These are phyloP conservation scores for Aricia agestis DNA, from an alignment of 1,140 invertebrate species.

Conservation along the genomic window DNA sequence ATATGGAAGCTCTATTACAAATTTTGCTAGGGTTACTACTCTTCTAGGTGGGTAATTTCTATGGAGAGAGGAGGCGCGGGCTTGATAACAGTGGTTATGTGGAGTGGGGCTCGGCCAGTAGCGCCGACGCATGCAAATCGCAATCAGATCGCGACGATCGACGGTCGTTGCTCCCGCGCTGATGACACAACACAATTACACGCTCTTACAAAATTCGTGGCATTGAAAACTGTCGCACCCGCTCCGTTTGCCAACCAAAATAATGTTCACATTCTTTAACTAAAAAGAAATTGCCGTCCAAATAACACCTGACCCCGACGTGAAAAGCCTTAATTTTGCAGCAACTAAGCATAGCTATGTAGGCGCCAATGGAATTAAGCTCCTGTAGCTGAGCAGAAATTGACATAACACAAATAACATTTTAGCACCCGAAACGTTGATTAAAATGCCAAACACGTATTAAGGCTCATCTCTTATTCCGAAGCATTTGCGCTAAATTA, in stretches of 20 bases:
- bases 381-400: background rate
- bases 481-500: background rate
- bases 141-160: slow-evolving; percentile 68
- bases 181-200: slow-evolving; percentile 14
- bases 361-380: background rate
- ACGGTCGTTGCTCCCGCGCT: slow-evolving; percentile 50
- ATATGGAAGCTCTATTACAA: too few species aligned
- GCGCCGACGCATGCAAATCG: slow-evolving; percentile 63
- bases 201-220: slow-evolving; percentile 11
- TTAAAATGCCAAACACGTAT: slow-evolving; percentile 5
- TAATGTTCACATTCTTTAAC: background rate
- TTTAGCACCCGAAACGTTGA: background rate
- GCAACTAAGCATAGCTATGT: too few species aligned
- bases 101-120: slow-evolving; percentile 23
- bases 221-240: slow-evolving; percentile 30
- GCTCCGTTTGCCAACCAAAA: slow-evolving; percentile 21
- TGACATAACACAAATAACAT: slow-evolving; percentile 8
- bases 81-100: slow-evolving; percentile 16
- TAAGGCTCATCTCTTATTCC: slow-evolving; percentile 9
- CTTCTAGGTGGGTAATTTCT: too few species aligned
- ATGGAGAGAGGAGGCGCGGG: too few species aligned
- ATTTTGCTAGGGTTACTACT: too few species aligned
- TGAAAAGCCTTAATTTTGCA: too few species aligned
- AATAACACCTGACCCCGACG: too few species aligned
- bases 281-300: background rate